Percentiles rank a stretch among this genome's conserved stretches.
These are phyloP conservation scores for Tetranychus truncatus DNA, from an alignment of 2,888 invertebrate species.

Conservation along the genomic window DNA sequence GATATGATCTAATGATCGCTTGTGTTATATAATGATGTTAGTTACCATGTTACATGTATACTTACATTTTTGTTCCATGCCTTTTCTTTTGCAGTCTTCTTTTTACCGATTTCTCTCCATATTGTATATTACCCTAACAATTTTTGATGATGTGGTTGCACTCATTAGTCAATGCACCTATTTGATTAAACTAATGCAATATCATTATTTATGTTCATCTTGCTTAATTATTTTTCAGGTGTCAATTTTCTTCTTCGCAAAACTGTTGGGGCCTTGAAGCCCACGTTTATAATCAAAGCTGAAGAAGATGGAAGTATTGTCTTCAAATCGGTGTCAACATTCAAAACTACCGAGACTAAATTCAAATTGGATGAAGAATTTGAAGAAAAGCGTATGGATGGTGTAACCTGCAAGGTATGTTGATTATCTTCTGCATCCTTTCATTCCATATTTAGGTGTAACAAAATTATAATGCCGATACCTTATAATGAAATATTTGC, in stretches of 20 bases:
- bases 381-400: slow-evolving; percentile 68
- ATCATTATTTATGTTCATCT: slow-evolving; percentile 20
- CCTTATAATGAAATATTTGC: no score
- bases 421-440: no score
- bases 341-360: slow-evolving; percentile 63
- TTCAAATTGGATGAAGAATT: slow-evolving; percentile 69
- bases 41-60: no score
- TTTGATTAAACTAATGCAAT: background rate
- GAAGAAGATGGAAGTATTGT: slow-evolving; percentile 38
- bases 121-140: no score
- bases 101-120: no score
- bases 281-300: slow-evolving; percentile 44
- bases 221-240: slow-evolving; percentile 39
- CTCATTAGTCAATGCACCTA: no score
- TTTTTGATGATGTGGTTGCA: no score
- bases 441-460: no score
- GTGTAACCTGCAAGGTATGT: slow-evolving; percentile 40
- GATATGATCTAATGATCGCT: background rate
- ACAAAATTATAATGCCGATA: no score
- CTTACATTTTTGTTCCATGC: no score
- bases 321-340: slow-evolving; percentile 62
- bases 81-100: no score
- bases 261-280: slow-evolving; percentile 41
- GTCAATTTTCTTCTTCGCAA: slow-evolving; percentile 71
- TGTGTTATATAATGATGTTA: background rate